A percentile compares a stretch with the other conserved stretches of the same genome.
Evolutionary conservation across 2,113 vertebrate species (phyloP).

Genomic region (Scortum barcoo): DNA sequence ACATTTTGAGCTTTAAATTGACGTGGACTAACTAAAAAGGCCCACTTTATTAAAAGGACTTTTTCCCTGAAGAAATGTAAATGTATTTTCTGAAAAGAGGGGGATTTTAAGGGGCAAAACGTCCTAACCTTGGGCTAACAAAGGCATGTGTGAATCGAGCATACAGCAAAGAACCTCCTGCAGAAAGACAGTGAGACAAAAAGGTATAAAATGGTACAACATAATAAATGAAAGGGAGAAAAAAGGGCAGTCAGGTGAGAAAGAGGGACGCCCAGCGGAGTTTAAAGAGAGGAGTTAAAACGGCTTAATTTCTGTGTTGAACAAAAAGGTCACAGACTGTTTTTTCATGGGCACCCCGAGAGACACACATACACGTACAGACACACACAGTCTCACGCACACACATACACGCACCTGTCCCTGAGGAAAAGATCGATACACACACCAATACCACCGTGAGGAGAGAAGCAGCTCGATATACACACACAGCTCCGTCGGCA

Average conservation of each 20-base stretch:
- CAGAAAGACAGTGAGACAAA: conserved; percentile 54
- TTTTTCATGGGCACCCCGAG: not conserved
- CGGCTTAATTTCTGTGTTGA: conserved; percentile 64
- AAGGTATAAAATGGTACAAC: conserved; percentile 50
- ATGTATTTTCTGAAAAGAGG: conserved; percentile 39
- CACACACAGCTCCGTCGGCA: conserved; percentile 1
- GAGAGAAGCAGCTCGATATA: conserved; percentile 57
- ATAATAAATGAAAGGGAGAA: conserved; percentile 44
- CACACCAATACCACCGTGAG: conserved; percentile 48
- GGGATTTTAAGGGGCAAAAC: conserved; percentile 56
- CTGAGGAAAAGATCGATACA: conserved; percentile 71
- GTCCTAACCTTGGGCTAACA: conserved; percentile 67
- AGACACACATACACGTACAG: conserved; percentile 44
- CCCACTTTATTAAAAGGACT: conserved; percentile 17
- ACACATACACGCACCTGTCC: conserved; percentile 22
- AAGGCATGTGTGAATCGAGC: conserved; percentile 58
- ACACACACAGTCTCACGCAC: not conserved
- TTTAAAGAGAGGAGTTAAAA: conserved; percentile 47
- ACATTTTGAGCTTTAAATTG: conserved; percentile 40
- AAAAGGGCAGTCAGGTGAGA: conserved; percentile 62
- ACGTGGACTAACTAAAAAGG: conserved; percentile 33
- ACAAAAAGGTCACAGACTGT: conserved; percentile 56
- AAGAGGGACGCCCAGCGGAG: conserved; percentile 41
- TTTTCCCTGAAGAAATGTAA: conserved; percentile 35
- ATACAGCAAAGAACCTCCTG: conserved; percentile 31